phyloP scores from a whole-genome alignment of 2,113 vertebrate genomes.

The Zosterops pallidus region DNA sequence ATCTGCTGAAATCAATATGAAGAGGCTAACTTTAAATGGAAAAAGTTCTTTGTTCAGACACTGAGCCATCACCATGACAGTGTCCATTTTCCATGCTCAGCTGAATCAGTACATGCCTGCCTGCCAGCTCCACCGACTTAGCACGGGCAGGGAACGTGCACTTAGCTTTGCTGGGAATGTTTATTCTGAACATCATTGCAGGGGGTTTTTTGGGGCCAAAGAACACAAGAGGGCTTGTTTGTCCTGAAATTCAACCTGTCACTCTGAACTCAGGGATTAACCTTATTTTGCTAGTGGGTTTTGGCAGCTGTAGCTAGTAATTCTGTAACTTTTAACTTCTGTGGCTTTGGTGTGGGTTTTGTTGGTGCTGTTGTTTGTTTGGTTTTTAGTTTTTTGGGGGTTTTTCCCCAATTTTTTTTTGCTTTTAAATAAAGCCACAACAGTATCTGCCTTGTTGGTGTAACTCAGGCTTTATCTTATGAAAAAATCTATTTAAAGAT shows the following conservation, averaged over 20 bases:
- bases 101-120: conserved; percentile 12
- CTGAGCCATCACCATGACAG: conserved; percentile 47
- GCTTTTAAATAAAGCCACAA: not conserved
- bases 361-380: not conserved
- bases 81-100: conserved; percentile 38
- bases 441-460: not conserved
- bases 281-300: conserved; percentile 5
- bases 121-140: conserved; percentile 10
- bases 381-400: accelerated
- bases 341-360: not conserved
- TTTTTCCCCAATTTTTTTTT: not conserved
- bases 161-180: not conserved
- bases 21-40: not conserved
- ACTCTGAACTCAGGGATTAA: conserved; percentile 9
- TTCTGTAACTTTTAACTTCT: conserved; percentile 1
- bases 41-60: not conserved
- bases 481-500: not conserved
- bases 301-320: conserved; percentile 3
- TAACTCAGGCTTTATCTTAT: not conserved
- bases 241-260: conserved; percentile 34
- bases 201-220: not conserved
- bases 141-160: not conserved
- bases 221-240: conserved; percentile 22
- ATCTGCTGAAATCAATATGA: conserved; percentile 21
- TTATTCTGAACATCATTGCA: not conserved